Evolutionary conservation across 2,888 invertebrate species (phyloP).

Genomic region (Parochlus steinenii): DNA sequence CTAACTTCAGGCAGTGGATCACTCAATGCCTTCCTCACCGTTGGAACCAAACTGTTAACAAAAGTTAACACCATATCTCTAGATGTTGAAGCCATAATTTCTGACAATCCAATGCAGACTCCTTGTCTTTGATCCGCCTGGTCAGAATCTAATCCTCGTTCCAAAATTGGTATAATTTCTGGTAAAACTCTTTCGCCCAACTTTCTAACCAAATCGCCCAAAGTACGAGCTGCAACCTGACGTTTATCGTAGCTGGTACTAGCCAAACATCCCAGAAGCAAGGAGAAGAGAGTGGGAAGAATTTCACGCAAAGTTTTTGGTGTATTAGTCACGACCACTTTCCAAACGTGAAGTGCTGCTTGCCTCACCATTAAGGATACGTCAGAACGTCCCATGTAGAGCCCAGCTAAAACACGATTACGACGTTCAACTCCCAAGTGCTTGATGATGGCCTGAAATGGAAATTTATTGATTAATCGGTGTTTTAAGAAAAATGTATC

Average conservation of each 20-base stretch:
- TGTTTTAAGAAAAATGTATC: no score
- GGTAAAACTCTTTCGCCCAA: constrained; percentile 93
- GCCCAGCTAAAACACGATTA: constrained; percentile 81
- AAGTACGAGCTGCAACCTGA: constrained; percentile 88
- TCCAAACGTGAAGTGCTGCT: constrained; percentile 98
- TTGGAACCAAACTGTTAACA: constrained; percentile 77
- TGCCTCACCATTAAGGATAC: constrained; percentile 94
- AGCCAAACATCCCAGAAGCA: constrained; percentile 85
- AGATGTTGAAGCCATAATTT: constrained; percentile 94
- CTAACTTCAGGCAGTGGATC: constrained; percentile 88
- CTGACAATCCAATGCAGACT: constrained; percentile 93
- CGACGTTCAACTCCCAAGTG: constrained; percentile 78
- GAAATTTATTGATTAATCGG: no score
- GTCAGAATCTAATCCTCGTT: constrained; percentile 79
- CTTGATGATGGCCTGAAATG: constrained; percentile 75
- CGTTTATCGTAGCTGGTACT: constrained; percentile 92
- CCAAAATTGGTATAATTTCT: constrained; percentile 95
- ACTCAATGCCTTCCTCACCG: constrained; percentile 84
- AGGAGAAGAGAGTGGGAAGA: constrained; percentile 79
- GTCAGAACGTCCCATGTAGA: constrained; percentile 96
- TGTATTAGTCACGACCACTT: constrained; percentile 96
- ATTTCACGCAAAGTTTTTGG: constrained; percentile 93
- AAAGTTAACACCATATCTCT: constrained; percentile 85
- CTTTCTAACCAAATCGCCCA: constrained; percentile 94
- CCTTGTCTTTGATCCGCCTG: constrained; percentile 93